Base-by-base conservation (phyloP, 1,140 invertebrate species). In the Idris sp. region DNA sequence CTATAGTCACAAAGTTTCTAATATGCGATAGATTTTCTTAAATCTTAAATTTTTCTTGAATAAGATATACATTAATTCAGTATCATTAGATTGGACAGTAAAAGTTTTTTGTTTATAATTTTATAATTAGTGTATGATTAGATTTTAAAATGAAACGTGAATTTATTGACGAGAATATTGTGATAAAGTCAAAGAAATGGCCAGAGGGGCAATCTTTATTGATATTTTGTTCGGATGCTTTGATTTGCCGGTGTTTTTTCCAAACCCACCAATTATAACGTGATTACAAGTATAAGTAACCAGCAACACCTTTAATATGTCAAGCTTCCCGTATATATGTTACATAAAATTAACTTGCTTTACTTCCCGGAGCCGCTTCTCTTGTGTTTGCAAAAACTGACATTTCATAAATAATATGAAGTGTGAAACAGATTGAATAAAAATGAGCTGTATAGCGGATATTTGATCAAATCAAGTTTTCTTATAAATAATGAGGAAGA, bases 1-100 rank as follows among this genome's bases (percentile, higher is more conserved):
- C n/a, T n/a, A n/a, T n/a, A 68, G 22, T 40, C 61, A 43, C 68
- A 43, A 40, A 48, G 31, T 64, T 62, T 72, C 59, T 58, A 31
- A 48, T 38, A 51, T 65, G 30, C 3, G 22, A 41, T 16, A 43
- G 43, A 36, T 43, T 16, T 43, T 33, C 10, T 11, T 8, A 30
- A 8, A 7, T 28, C 7, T 15, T 59, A 2, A 28, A 51, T 51
- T 4, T 4, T 16, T 7, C 13, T 33, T 7, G 4, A 25, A 10
- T 6, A 6, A 6, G 6, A 6, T 22, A 22, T 22, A 6, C 6
- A 22, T 22, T 22, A 6, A n/a, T n/a, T n/a, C 19, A 22, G 19
- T 22, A 22, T 30, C 6, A 30, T 9, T 30, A 6, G 4, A 2
- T 30, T 30, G n/a, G 4, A n/a, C n/a, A n/a, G n/a, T n/a, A n/a